Conservation (phyloP, 2,113 vertebrate genomes). For the Paratilapia polleni region DNA sequence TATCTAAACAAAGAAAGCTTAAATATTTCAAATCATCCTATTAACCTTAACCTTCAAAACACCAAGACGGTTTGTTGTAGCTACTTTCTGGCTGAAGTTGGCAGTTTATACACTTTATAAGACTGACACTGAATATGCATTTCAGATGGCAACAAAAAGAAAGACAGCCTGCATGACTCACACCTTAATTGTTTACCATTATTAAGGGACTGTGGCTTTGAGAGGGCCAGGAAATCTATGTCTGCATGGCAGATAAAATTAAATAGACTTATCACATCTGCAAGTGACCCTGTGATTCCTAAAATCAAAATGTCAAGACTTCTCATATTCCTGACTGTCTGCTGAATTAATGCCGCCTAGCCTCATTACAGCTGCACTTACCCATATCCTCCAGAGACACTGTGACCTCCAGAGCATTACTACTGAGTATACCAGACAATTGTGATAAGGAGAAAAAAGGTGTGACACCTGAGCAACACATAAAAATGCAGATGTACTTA, state of each 20-base stretch:
- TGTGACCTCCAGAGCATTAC: constrained; percentile 44
- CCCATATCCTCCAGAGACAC: constrained; percentile 47
- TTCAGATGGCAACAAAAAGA: neutral
- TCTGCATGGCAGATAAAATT: constrained; percentile 54
- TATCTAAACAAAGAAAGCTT: neutral
- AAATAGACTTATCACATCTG: constrained; percentile 72
- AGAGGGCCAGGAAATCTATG: constrained; percentile 4
- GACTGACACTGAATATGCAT: neutral
- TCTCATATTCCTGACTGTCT: constrained; percentile 58
- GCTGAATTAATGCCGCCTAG: constrained; percentile 67
- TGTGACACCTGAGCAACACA: constrained; percentile 18
- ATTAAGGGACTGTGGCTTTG: constrained; percentile 43
- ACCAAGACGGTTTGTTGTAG: neutral
- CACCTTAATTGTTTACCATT: constrained; percentile 55
- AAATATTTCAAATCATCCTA: neutral
- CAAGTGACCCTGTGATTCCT: constrained; percentile 61
- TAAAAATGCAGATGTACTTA: constrained; percentile 2
- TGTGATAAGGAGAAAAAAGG: constrained; percentile 9
- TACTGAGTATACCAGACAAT: constrained; percentile 33
- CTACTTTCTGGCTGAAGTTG: constrained; percentile 5
- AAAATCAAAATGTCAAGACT: constrained; percentile 78
- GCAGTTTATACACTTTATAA: constrained; percentile 8
- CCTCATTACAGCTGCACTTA: constrained; percentile 69
- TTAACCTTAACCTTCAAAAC: neutral
- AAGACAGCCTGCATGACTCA: neutral